Evolutionary conservation across 2,888 invertebrate genomes (phyloP), one percentile per base, ranked within the genome.

Genomic region (Lithophane socia): DNA sequence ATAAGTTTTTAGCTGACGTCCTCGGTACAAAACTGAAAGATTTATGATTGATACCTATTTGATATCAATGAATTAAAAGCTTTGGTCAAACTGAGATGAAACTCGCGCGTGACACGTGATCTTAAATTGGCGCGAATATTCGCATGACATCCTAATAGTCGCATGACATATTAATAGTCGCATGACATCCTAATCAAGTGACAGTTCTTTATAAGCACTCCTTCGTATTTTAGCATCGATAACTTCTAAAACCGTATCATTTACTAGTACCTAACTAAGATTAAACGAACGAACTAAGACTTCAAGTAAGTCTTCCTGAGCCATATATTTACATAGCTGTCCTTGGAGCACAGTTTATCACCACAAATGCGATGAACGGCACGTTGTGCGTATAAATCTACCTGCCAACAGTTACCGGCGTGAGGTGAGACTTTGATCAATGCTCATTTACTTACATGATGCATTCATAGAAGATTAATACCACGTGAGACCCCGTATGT

Each of bases 341-440:
- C 63, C 58, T 63, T 21, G 37, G 61, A 42, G 49, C 29, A 61
- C 42, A 54, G 69, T 85, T 74, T 85, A 75, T 71, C 75, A 58
- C 42, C 61, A 58, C 61, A 70, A 44, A 63, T 44, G 44, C 82
- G 68, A 75, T 63, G 61, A 42, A 70, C 52, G 42, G 58, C 81
- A 68, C 74, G 82, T 64, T 65, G 47, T 73, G 66, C 44, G 2
- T 58, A 75, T 82, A 82, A 85, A 82, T 85, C 70, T 84, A 42
- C n/a, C 79, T 54, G 66, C 56, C 63, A 67, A 52, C 80, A 52
- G 66, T 29, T 58, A 67, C 65, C 66, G 54, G 60, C 56, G 16
- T 12, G 49, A 67, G 82, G 85, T 82, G 82, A 54, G 70, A 70
- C 85, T 66, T 18, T 85, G 85, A 82, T 85, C 52, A 47, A 85